These are phyloP conservation scores for Odontocolon sp. DNA, from an alignment of 2,888 invertebrate genomes.

Conservation along the genomic window DNA sequence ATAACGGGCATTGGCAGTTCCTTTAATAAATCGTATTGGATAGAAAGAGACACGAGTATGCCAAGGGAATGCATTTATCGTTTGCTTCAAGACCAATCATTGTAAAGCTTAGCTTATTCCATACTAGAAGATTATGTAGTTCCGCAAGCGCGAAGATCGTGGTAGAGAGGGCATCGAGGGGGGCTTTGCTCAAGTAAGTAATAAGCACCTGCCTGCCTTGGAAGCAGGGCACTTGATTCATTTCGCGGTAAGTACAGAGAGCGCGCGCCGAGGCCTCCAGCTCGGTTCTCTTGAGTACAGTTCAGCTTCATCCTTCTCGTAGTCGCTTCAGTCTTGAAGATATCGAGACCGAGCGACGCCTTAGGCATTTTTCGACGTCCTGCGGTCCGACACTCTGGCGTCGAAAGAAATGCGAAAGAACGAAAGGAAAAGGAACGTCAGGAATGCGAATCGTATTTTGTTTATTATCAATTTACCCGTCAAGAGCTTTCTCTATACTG, in stretches of 20 bases:
- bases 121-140: slow-evolving; percentile 24
- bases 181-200: slow-evolving; percentile 71
- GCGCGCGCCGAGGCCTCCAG: slow-evolving; percentile 57
- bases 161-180: slow-evolving; percentile 20
- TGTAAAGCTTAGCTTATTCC: too few species aligned
- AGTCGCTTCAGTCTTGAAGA: slow-evolving; percentile 4
- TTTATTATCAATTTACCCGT: not conserved
- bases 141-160: slow-evolving; percentile 9
- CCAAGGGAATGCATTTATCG: too few species aligned
- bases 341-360: slow-evolving; percentile 70
- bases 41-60: too few species aligned
- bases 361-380: slow-evolving; percentile 69
- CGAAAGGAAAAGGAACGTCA: not conserved
- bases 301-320: slow-evolving; percentile 20
- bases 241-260: slow-evolving; percentile 80
- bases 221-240: slow-evolving; percentile 79
- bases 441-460: slow-evolving; percentile 41
- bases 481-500: too few species aligned
- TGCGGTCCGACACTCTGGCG: not conserved
- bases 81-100: too few species aligned
- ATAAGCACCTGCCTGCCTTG: slow-evolving; percentile 80
- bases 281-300: slow-evolving; percentile 6
- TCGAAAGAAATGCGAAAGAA: not conserved
- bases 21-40: too few species aligned
- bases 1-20: too few species aligned